Conservation (phyloP, 2,113 vertebrate species). For the Spheniscus mendiculus region DNA sequence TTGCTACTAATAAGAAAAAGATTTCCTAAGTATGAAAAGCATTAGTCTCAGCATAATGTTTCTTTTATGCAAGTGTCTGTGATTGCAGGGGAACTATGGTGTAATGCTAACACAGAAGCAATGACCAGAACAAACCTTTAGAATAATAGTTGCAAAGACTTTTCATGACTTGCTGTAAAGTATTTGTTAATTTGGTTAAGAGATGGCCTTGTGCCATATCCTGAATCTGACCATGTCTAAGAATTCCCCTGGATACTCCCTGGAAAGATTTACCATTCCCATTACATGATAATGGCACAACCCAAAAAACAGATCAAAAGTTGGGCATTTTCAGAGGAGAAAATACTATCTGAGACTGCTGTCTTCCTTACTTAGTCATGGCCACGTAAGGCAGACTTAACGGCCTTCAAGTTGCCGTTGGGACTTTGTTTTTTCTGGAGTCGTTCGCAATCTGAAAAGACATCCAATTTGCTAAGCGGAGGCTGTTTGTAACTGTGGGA, state of each 20-base stretch:
- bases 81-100: slow-evolving; percentile 9
- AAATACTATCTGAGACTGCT: not conserved
- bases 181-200: slow-evolving; percentile 48
- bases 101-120: slow-evolving; percentile 14
- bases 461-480: not conserved
- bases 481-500: slow-evolving; percentile 13
- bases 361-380: not conserved
- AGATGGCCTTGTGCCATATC: slow-evolving; percentile 6
- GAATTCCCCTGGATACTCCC: not conserved
- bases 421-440: slow-evolving; percentile 21
- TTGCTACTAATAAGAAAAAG: slow-evolving; percentile 17
- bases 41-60: not conserved
- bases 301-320: not conserved
- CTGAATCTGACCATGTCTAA: not conserved
- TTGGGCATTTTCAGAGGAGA: not conserved
- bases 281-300: not conserved
- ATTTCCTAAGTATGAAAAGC: not conserved
- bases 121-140: slow-evolving; percentile 35
- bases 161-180: not conserved
- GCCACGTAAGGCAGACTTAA: not conserved
- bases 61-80: not conserved
- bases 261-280: not conserved
- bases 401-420: not conserved
- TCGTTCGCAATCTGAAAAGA: not conserved
- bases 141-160: slow-evolving; percentile 18